Percentiles rank a stretch among this genome's conserved stretches.
Evolutionary conservation across 1,140 invertebrate species (phyloP).

Genomic region (Penaeus japonicus): DNA sequence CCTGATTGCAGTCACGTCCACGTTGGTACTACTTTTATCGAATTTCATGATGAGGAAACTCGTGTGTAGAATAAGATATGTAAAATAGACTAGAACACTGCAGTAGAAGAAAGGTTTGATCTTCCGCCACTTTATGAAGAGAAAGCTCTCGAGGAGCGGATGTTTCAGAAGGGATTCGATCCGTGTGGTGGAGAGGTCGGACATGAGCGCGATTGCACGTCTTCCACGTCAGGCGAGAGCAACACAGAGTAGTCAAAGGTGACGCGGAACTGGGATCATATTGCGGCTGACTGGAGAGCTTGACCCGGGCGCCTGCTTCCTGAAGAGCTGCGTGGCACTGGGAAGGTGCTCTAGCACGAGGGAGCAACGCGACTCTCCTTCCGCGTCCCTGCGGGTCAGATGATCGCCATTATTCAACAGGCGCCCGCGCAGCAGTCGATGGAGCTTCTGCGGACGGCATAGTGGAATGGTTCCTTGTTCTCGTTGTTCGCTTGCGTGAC

Average conservation of each 20-base stretch:
- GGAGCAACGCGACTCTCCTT: not conserved
- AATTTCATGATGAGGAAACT: not conserved
- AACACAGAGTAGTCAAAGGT: conserved; percentile 28
- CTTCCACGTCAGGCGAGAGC: not conserved
- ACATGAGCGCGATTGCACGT: conserved; percentile 13
- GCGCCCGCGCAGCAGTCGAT: conserved; percentile 29
- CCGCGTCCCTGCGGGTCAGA: not conserved
- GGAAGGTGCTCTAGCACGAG: conserved; percentile 14
- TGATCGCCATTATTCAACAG: conserved; percentile 38
- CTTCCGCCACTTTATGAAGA: conserved; percentile 13
- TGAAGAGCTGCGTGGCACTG: not conserved
- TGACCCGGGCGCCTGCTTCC: not conserved
- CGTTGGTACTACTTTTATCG: not conserved
- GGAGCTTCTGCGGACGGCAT: conserved; percentile 19
- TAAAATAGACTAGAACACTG: not conserved
- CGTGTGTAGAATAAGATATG: conserved; percentile 18
- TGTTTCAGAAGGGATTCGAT: conserved; percentile 1
- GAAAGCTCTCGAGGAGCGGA: conserved; percentile 24
- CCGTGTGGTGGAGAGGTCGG: not conserved
- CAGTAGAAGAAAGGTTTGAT: conserved; percentile 26
- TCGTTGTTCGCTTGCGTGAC: not conserved
- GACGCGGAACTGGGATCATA: conserved; percentile 16
- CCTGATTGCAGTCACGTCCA: not conserved
- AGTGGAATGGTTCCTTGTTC: conserved; percentile 7
- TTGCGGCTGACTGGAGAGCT: not conserved